Evolutionary conservation across 2,113 vertebrate species (phyloP), one percentile per base, ranked within the genome.

Genomic region (Scatophagus argus): DNA sequence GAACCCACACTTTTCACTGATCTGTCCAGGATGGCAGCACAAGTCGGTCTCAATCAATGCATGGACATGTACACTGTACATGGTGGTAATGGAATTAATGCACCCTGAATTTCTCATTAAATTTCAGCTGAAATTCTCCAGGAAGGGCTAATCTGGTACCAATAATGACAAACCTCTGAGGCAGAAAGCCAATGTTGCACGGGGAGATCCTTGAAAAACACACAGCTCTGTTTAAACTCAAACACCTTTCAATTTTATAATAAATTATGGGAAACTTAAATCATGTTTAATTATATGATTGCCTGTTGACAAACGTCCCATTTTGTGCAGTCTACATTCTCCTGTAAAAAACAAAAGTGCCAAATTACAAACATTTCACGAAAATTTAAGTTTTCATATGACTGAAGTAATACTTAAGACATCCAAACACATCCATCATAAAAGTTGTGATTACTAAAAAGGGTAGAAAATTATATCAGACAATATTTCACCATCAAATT

Each of bases 1-100:
- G 58, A 63, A 54, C 72, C 70, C 74, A 82, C 77, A 69, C 78
- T 83, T 78, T 74, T 72, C 59, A 85, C 71, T 73, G 47, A 75
- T 86, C 73, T 81, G 66, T 83, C 76, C 65, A 16, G 65, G 23
- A n/a, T 9, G 49, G 47, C 54, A 39, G 62, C 27, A 29, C 64
- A 61, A 72, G 76, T 54, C 60, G 19, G 71, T 88, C 82, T 87
- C 80, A 77, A 82, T 88, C 64, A 32, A 10, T 1, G 27, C 0
- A 4, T 5, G 32, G 49, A 83, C 61, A 52, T 58, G 44, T 39
- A 7, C 56, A 14, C 31, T 43, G 44, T 27, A 39, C 3, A 44
- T 77, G 31, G 74, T 21, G 34, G 51, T 10, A 21, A 46, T 32
- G n/a, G 32, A 46, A 51, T 49, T 17, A 38, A 19, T 32, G 43